These are phyloP conservation scores for Chrysochloris asiatica DNA, from an alignment of 2,113 vertebrate species.

Conservation along the genomic window DNA sequence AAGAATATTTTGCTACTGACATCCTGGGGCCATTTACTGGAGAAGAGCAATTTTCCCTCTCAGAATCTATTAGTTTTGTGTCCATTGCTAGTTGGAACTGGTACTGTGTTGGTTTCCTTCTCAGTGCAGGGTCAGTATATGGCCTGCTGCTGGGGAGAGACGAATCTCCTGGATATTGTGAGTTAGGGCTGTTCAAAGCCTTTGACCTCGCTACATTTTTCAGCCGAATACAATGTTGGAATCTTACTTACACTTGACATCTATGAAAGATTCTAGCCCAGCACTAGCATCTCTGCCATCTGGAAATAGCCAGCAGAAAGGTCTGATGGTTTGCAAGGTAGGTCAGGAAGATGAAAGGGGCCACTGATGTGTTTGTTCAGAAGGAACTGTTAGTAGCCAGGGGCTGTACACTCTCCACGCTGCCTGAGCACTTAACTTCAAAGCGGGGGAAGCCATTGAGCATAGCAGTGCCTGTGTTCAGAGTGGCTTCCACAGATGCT, in stretches of 20 bases:
- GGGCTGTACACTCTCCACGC: not conserved
- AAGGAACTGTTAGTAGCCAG: constrained; percentile 10
- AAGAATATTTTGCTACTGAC: not conserved
- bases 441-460: not conserved
- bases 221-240: not conserved
- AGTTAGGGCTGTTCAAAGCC: too few species aligned
- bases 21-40: constrained; percentile 19
- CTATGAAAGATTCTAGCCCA: not conserved
- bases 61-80: constrained; percentile 43
- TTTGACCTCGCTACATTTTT: constrained; percentile 3
- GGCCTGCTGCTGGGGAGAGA: not conserved
- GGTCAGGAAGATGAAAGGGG: not conserved
- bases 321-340: not conserved
- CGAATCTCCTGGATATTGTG: not conserved
- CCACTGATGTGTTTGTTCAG: constrained; percentile 11
- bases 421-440: not conserved
- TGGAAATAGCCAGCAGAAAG: not conserved
- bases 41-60: constrained; percentile 44
- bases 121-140: not conserved
- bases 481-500: not conserved
- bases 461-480: not conserved
- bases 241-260: not conserved
- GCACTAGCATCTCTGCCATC: not conserved
- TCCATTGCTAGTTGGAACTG: not conserved
- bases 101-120: constrained; percentile 21